Percentiles rank a stretch among this genome's conserved stretches.
These are phyloP conservation scores for Triplophysa siluroides DNA, from an alignment of 2,113 vertebrate species.

Conservation along the genomic window DNA sequence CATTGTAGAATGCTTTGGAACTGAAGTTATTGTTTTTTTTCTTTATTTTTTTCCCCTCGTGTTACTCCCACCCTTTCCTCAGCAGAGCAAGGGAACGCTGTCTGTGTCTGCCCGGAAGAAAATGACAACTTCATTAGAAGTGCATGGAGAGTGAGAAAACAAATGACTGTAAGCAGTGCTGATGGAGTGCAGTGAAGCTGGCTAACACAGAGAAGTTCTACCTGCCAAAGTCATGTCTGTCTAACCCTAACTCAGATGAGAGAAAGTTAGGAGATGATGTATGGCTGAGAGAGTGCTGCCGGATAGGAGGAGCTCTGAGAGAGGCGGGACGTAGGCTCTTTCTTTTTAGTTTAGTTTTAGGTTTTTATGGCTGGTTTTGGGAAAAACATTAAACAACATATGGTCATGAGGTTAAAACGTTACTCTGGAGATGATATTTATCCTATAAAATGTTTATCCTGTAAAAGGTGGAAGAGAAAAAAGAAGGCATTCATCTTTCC, in stretches of 20 bases:
- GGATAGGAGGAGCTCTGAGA: not conserved
- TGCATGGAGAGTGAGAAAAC: slow-evolving; percentile 43
- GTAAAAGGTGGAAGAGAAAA: not conserved
- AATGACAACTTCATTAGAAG: slow-evolving; percentile 52
- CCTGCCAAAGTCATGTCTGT: slow-evolving; percentile 12
- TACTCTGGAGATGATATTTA: not conserved
- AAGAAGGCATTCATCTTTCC: not conserved
- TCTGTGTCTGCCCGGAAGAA: slow-evolving; percentile 49
- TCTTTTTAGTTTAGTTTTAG: not conserved
- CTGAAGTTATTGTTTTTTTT: slow-evolving; percentile 68
- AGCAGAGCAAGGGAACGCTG: slow-evolving; percentile 56
- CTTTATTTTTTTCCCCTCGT: slow-evolving; percentile 56
- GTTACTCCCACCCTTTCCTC: slow-evolving; percentile 66
- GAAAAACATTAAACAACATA: not conserved
- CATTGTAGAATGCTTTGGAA: slow-evolving; percentile 73
- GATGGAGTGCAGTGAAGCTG: slow-evolving; percentile 15
- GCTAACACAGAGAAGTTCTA: not conserved
- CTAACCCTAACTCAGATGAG: slow-evolving; percentile 7
- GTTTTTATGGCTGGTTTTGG: not conserved
- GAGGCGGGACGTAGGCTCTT: not conserved
- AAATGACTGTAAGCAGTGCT: slow-evolving; percentile 18
- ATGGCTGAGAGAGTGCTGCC: not conserved
- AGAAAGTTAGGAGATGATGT: slow-evolving; percentile 35
- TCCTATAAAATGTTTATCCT: not conserved
- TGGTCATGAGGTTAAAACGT: not conserved